Evolutionary conservation across 2,888 invertebrate species (phyloP).

Genomic region (Horisme vitalbata): DNA sequence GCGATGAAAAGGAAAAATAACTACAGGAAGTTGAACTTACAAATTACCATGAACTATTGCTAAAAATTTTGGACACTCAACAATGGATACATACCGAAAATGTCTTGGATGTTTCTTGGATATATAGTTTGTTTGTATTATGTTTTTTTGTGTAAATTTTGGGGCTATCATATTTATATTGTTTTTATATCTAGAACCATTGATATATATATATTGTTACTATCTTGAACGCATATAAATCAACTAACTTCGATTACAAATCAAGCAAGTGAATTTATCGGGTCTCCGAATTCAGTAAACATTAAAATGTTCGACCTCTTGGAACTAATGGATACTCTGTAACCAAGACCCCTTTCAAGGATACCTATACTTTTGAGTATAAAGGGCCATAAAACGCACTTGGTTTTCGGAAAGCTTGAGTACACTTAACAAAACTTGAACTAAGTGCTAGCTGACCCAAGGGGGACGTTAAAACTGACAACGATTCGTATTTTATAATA

Average conservation of each 20-base stretch:
- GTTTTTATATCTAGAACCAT: too few relatives aligned
- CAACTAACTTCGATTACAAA: too few relatives aligned
- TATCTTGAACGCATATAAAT: too few relatives aligned
- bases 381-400: constrained; percentile 2
- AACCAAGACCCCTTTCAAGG: too few relatives aligned
- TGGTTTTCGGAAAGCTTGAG: constrained; percentile 11
- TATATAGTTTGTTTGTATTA: too few relatives aligned
- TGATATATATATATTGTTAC: too few relatives aligned
- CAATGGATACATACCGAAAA: too few relatives aligned
- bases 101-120: too few relatives aligned
- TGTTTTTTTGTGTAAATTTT: too few relatives aligned
- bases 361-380: constrained; percentile 10
- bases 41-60: not conserved
- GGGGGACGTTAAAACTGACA: not conserved
- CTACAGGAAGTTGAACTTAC: constrained; percentile 17
- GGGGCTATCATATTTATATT: too few relatives aligned
- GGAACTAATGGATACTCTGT: not conserved
- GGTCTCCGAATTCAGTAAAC: not conserved
- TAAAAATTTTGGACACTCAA: not conserved
- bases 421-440: constrained; percentile 6
- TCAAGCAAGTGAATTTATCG: too few relatives aligned
- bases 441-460: not conserved
- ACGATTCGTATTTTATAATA: too few relatives aligned
- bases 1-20: constrained; percentile 6
- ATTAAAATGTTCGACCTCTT: not conserved